A percentile compares a stretch with the other conserved stretches of the same genome.
phyloP scores from a whole-genome alignment of 2,797 vertebrate genomes.

The Lithobates sylvaticus region DNA sequence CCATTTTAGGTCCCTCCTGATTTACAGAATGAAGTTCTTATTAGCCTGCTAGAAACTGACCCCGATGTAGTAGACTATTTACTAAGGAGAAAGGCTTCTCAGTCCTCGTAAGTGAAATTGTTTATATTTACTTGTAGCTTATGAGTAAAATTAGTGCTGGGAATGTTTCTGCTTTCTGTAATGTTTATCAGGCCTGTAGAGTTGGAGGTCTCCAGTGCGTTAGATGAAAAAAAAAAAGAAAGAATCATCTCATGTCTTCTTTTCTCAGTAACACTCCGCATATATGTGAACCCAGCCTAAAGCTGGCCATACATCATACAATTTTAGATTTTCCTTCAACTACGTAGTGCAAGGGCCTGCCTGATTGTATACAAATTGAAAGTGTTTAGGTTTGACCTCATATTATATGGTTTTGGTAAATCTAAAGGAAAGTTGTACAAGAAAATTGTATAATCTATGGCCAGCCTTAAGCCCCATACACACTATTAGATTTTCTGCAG shows the following conservation, averaged over 20 bases:
- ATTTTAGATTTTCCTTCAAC: too few species aligned
- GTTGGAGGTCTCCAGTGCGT: constrained; percentile 60
- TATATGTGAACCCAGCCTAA: too few species aligned
- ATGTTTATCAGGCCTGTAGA: constrained; percentile 47
- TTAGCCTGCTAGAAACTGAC: constrained; percentile 92
- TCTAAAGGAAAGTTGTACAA: too few species aligned
- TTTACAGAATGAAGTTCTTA: constrained; percentile 95
- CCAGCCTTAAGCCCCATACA: too few species aligned
- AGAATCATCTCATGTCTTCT: not conserved
- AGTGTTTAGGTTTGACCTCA: too few species aligned
- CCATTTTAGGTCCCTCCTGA: constrained; percentile 87
- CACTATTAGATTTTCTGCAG: too few species aligned
- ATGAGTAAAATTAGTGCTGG: constrained; percentile 5
- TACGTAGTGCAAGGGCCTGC: too few species aligned
- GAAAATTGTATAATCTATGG: too few species aligned
- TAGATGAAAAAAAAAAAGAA: not conserved
- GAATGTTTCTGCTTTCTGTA: constrained; percentile 67
- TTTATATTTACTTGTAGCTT: constrained; percentile 60
- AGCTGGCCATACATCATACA: too few species aligned
- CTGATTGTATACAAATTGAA: too few species aligned
- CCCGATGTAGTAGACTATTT: constrained; percentile 96
- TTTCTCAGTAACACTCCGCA: not conserved
- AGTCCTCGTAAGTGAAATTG: constrained; percentile 85
- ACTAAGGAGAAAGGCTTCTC: constrained; percentile 92
- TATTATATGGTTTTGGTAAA: too few species aligned